Evolutionary conservation across 1,140 invertebrate genomes (phyloP).

Genomic region (Zaprionus vittiger): DNA sequence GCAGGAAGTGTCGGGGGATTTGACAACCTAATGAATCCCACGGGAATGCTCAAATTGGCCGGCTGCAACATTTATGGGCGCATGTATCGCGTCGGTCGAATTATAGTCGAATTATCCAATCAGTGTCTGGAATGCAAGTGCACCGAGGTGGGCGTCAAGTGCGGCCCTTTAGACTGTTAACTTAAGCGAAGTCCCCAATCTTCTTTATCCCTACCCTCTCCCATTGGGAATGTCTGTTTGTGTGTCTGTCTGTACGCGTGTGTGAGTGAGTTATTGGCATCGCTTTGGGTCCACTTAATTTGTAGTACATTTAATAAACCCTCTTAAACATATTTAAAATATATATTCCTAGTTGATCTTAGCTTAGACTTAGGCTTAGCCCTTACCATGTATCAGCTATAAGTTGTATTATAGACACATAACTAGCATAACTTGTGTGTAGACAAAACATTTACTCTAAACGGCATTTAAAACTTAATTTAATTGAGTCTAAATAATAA

Average conservation of each 20-base stretch:
- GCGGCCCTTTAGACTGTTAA: constrained; percentile 88
- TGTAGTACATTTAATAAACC: constrained; percentile 25
- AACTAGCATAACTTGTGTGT: background rate
- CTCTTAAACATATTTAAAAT: background rate
- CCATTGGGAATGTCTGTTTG: constrained; percentile 14
- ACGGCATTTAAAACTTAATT: constrained; percentile 32
- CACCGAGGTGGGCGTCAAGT: constrained; percentile 94
- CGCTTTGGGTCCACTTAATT: background rate
- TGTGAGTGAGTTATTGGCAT: background rate
- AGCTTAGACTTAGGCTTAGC: constrained; percentile 9
- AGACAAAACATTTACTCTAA: background rate
- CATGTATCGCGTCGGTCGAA: constrained; percentile 93
- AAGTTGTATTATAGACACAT: constrained; percentile 73
- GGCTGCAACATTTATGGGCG: constrained; percentile 96
- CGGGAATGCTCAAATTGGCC: constrained; percentile 90
- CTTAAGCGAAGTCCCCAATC: constrained; percentile 47
- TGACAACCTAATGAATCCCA: constrained; percentile 66
- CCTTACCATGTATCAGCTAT: constrained; percentile 6
- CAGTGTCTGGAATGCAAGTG: constrained; percentile 94
- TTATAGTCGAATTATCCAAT: constrained; percentile 93
- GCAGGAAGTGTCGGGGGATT: constrained; percentile 7
- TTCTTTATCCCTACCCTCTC: constrained; percentile 6
- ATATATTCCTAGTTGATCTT: constrained; percentile 1
- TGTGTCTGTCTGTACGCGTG: background rate
- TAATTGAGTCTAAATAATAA: constrained; percentile 13